Percentiles rank a stretch among this genome's conserved stretches.
Evolutionary conservation across 1,140 invertebrate genomes (phyloP).

Genomic region (Calosoma granatense): DNA sequence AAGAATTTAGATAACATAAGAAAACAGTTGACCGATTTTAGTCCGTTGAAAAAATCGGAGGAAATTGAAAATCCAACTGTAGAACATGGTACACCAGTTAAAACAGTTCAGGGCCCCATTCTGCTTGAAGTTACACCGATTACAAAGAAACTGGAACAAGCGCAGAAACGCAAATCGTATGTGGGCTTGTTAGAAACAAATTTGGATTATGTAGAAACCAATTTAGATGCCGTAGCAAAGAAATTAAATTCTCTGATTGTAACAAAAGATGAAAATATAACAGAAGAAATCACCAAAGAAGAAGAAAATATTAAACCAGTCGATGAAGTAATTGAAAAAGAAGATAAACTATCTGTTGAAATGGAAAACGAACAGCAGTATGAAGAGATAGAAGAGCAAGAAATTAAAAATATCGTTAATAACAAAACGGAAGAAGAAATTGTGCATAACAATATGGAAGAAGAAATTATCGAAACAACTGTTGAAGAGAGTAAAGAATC

Average conservation of each 20-base stretch:
- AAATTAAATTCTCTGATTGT: not conserved
- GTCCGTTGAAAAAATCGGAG: not conserved
- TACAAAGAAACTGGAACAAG: not conserved
- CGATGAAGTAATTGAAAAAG: not conserved
- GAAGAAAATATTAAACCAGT: not conserved
- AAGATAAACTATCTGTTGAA: not conserved
- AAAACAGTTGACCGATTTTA: conserved; percentile 7
- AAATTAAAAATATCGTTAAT: not conserved
- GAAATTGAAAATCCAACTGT: not conserved
- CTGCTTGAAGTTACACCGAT: not conserved
- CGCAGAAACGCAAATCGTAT: conserved; percentile 25
- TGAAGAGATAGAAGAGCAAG: not conserved
- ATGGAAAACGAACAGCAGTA: not conserved
- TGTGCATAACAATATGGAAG: not conserved
- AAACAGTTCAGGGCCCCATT: not conserved
- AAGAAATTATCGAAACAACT: not conserved
- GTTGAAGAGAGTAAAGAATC: not conserved
- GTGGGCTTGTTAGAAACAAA: conserved; percentile 30
- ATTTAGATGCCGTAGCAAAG: conserved; percentile 22
- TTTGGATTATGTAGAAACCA: conserved; percentile 31
- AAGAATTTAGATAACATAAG: conserved; percentile 27
- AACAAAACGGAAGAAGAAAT: not conserved
- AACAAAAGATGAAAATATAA: not conserved
- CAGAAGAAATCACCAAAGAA: not conserved
- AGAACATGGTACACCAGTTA: not conserved